phyloP scores from a whole-genome alignment of 2,888 invertebrate species.

The Julus scanicus region DNA sequence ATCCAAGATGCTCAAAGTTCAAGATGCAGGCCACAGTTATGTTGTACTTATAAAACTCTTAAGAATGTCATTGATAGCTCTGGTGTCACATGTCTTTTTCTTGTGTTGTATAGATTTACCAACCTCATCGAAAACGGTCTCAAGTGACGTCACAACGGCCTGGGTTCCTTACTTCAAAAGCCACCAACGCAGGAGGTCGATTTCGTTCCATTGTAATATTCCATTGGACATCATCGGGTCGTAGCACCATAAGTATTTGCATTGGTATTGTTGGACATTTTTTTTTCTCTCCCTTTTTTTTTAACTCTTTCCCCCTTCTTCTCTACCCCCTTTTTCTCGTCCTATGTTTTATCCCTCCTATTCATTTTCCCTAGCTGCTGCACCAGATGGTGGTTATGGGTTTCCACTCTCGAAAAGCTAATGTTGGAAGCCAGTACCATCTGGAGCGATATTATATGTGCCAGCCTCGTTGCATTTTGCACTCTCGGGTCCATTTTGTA shows the following conservation, averaged over 20 bases:
- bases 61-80: not conserved
- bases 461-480: conserved; percentile 48
- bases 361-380: conserved; percentile 32
- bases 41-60: not conserved
- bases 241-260: conserved; percentile 26
- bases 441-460: conserved; percentile 46
- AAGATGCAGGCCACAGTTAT: no score
- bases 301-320: conserved; percentile 27
- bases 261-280: conserved; percentile 14
- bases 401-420: conserved; percentile 50
- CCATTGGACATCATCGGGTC: conserved; percentile 20
- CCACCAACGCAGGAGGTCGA: not conserved
- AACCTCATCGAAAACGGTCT: not conserved
- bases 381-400: conserved; percentile 51
- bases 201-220: conserved; percentile 28
- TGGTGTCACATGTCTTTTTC: not conserved
- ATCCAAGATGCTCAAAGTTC: no score
- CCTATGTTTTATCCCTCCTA: conserved; percentile 39
- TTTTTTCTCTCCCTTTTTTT: not conserved
- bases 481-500: conserved; percentile 47
- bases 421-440: conserved; percentile 49
- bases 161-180: not conserved
- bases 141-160: not conserved
- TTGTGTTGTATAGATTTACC: not conserved
- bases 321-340: not conserved